phyloP scores from a whole-genome alignment of 2,113 vertebrate species.

The Meles meles region DNA sequence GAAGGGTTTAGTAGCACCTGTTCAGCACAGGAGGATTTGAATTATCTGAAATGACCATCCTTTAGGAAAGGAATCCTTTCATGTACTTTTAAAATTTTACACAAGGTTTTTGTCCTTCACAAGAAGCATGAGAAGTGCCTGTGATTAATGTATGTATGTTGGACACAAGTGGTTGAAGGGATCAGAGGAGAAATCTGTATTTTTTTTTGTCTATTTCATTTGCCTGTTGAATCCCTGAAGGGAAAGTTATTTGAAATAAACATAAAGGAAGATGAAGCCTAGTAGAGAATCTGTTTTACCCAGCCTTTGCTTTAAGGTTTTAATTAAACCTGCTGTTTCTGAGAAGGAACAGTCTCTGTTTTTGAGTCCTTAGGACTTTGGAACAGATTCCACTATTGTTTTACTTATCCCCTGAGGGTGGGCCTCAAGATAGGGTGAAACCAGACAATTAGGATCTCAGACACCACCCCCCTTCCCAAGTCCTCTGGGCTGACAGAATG shows the following conservation, averaged over 20 bases:
- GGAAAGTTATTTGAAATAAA: slow-evolving; percentile 8
- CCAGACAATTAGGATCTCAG: not conserved
- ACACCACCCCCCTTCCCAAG: not conserved
- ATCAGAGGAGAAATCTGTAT: not conserved
- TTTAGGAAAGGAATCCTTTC: not conserved
- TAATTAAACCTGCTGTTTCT: not conserved
- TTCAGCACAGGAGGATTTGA: not conserved
- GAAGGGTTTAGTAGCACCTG: not conserved
- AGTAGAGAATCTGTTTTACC: not conserved
- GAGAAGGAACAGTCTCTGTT: not conserved
- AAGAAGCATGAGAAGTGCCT: not conserved
- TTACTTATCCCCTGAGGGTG: not conserved
- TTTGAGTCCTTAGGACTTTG: not conserved
- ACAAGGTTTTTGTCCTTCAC: not conserved
- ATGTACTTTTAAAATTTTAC: not conserved
- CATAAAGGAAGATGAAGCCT: not conserved
- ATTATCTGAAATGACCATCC: not conserved
- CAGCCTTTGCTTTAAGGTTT: not conserved
- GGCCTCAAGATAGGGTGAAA: not conserved
- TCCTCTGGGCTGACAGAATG: not conserved
- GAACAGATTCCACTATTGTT: slow-evolving; percentile 39
- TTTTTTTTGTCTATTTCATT: not conserved
- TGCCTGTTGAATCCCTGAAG: not conserved
- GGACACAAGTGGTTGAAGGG: not conserved
- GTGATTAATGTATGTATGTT: not conserved